A percentile compares a stretch with the other conserved stretches of the same genome.
Conservation (phyloP, 1,140 invertebrate species). For the Samia ricini region DNA sequence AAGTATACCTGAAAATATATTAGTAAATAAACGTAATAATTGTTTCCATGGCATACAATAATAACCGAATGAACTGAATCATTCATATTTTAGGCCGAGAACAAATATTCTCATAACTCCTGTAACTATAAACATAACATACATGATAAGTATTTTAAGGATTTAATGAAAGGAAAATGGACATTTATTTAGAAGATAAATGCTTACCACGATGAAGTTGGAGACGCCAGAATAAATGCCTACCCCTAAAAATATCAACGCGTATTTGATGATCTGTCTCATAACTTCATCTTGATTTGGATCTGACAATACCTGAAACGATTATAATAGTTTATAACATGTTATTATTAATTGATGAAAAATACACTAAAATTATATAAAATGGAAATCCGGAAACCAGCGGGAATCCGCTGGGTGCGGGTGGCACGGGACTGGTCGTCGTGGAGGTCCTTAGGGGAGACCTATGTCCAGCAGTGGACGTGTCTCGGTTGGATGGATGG, state of each 20-base stretch:
- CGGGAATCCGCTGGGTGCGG: too few relatives aligned
- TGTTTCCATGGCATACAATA: too few relatives aligned
- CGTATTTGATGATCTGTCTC: conserved; percentile 77
- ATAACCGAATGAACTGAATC: too few relatives aligned
- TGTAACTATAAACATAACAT: too few relatives aligned
- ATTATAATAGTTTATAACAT: neutral
- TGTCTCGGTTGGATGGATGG: too few relatives aligned
- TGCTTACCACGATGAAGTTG: conserved; percentile 81
- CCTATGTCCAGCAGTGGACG: too few relatives aligned
- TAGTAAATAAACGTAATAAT: neutral
- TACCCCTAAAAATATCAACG: conserved; percentile 82
- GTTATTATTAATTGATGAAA: neutral
- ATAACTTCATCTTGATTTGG: conserved; percentile 71
- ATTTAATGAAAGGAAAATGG: neutral
- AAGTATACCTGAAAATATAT: conserved; percentile 67
- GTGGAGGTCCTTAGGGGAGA: too few relatives aligned
- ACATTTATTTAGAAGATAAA: neutral
- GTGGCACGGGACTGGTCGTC: too few relatives aligned
- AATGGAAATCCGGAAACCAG: too few relatives aligned
- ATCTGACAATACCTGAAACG: conserved; percentile 68
- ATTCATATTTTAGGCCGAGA: too few relatives aligned
- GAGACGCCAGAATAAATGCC: conserved; percentile 81
- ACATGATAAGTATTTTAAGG: neutral
- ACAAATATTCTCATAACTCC: too few relatives aligned
- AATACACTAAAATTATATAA: neutral